Evolutionary conservation across 2,113 vertebrate genomes (phyloP), one percentile per base, ranked within the genome.

Genomic region (Engraulis encrasicolus): DNA sequence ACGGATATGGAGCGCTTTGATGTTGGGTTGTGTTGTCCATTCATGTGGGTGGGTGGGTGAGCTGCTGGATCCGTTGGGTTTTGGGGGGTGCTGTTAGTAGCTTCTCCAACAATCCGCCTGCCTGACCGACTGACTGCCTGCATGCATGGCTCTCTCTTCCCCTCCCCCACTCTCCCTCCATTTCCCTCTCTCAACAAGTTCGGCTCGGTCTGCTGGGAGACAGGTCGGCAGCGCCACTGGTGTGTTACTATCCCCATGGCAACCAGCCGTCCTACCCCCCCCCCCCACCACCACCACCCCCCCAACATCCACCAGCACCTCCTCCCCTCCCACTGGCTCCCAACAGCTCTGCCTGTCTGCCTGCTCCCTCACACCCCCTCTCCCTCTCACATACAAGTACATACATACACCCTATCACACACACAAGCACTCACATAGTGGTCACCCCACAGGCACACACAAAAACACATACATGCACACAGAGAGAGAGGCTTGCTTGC

Each of bases 161-260:
- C 86, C 81, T 89, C 88, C 87, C 84, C 81, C 82, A 77, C 20
- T 54, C 18, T 66, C 38, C 52, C 84, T 85, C 87, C 90, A 90
- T 80, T 40, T 52, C 83, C 85, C 89, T 61, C 87, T 82, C 78
- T 71, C 79, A 89, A 89, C 90, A 94, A 94, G 94, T 94, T 95
- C 92, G 91, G 92, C 93, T 92, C 90, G 89, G 87, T 89, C 87
- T 83, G 81, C 86, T 49, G 91, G 89, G 94, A 94, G 93, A 95
- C 93, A 92, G 93, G 95, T 92, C 92, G 92, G 91, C 94, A 94
- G 92, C 90, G 85, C 91, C 94, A 95, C 93, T 95, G 94, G 92
- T 95, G 94, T 96, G 95, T 95, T 95, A 95, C 93, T 90, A 88
- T 96, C 93, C 91, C 95, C 92, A 95, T 96, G 90, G 95, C 93